Percentiles rank a stretch among this genome's conserved stretches.
These are phyloP conservation scores for Thermophis baileyi DNA, from an alignment of 2,113 vertebrate genomes.

Conservation along the genomic window DNA sequence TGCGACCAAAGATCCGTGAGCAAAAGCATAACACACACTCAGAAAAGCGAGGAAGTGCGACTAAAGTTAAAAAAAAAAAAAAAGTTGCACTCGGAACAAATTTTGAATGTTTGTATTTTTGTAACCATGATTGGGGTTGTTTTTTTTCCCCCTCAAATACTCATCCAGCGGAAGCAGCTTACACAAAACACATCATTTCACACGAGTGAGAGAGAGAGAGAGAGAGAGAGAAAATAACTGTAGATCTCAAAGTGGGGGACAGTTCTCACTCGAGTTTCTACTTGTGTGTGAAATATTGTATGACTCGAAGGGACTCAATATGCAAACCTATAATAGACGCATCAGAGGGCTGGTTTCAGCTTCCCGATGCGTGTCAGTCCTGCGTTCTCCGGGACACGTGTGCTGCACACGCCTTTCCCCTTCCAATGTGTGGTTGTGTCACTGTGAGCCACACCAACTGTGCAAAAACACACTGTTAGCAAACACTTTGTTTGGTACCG, in stretches of 20 bases:
- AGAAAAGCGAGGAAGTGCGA: constrained; percentile 50
- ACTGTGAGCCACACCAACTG: not conserved
- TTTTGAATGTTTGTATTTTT: constrained; percentile 72
- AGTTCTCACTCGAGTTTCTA: not conserved
- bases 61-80: not conserved
- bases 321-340: not conserved
- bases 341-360: not conserved
- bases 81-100: constrained; percentile 61
- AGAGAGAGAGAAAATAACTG: too few species aligned
- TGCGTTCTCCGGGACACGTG: not conserved
- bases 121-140: constrained; percentile 67
- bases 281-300: not conserved
- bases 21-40: constrained; percentile 61
- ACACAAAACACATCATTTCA: constrained; percentile 48
- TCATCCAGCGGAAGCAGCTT: constrained; percentile 60
- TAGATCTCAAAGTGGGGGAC: too few species aligned
- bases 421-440: not conserved
- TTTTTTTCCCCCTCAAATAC: constrained; percentile 51
- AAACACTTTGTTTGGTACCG: constrained; percentile 49
- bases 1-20: constrained; percentile 79
- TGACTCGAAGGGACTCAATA: not conserved
- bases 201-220: too few species aligned
- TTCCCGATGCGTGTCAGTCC: not conserved
- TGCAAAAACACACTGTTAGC: constrained; percentile 36
- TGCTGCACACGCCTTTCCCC: not conserved